phyloP scores from a whole-genome alignment of 1,140 invertebrate species.

The Pseudobourletiella spinata region DNA sequence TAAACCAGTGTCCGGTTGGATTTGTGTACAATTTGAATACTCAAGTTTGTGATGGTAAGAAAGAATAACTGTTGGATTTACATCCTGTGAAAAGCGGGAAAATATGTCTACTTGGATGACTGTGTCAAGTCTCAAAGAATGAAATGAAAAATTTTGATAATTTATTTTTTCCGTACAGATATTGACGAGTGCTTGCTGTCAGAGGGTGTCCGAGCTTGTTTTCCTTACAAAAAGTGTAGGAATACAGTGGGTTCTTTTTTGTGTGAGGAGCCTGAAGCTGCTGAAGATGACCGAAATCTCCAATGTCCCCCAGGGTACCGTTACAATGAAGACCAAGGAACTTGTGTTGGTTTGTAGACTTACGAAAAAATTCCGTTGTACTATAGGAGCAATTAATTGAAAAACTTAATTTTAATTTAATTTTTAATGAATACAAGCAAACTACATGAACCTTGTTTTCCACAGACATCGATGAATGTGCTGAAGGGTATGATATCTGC shows the following conservation, averaged over 20 bases:
- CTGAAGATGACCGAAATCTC: conserved; percentile 36
- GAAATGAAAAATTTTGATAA: too few relatives aligned
- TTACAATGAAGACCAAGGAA: conserved; percentile 43
- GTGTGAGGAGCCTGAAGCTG: conserved; percentile 44
- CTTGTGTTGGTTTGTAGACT: conserved; percentile 48
- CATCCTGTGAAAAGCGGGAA: too few relatives aligned
- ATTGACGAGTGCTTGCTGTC: conserved; percentile 52
- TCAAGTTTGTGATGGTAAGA: conserved; percentile 59
- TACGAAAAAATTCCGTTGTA: too few relatives aligned
- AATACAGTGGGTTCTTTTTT: conserved; percentile 59
- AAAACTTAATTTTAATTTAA: background rate
- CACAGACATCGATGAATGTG: conserved; percentile 63
- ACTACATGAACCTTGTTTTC: background rate
- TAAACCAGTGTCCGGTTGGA: conserved; percentile 52
- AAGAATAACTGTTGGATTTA: too few relatives aligned
- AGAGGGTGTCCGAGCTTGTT: conserved; percentile 45
- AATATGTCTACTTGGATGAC: too few relatives aligned
- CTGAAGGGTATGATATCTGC: conserved; percentile 51
- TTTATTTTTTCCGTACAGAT: conserved; percentile 48
- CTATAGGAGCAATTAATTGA: too few relatives aligned
- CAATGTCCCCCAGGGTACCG: conserved; percentile 55
- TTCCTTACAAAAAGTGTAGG: conserved; percentile 48
- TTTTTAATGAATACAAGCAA: background rate
- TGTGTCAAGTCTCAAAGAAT: too few relatives aligned
- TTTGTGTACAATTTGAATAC: conserved; percentile 52